Base-by-base conservation (phyloP, 2,113 vertebrate species). In the Vulpes vulpes region DNA sequence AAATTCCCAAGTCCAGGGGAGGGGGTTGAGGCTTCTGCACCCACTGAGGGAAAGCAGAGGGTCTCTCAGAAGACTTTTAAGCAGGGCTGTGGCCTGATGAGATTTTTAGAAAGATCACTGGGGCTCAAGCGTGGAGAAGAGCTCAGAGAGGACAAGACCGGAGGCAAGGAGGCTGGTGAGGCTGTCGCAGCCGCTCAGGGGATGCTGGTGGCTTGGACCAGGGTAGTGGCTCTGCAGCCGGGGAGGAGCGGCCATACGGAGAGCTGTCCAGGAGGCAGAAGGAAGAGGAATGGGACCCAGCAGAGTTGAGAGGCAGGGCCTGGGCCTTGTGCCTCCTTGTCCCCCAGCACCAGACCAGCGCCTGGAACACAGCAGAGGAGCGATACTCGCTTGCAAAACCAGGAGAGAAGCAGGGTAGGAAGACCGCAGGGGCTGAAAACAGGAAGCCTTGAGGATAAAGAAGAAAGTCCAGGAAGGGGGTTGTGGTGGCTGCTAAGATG, bases 41-140 rank as follows among this genome's bases (percentile, higher is more conserved):
- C 92, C 83, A 65, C 92, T 60, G 22, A 51, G 19, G 43, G 89
- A 91, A 53, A 53, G 92, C 81, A 30, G 76, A 51, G 55, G 11
- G 19, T 22, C 35, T n/a, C 25, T 25, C 32, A 11, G 74, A 71
- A 49, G 38, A 74, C 23, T 74, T 80, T 51, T 85, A 55, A 81
- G 12, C 17, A 57, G 19, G 53, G 49, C 55, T 20, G 73, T 25
- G 15, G 14, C 23, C 32, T 59, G 30, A 78, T 82, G 30, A 7
- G 59, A 71, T 84, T 19, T 59, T 92, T n/a, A 64, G 64, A 88
- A 94, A 81, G 64, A 38, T 67, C 51, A 49, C 32, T 53, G 8
- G 0, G 53, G 22, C 35, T 59, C 17, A 10, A 67, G 49, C 14
- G 11, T n/a, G 20, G 35, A 55, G 51, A 64, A 19, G 7, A 11